Base-by-base conservation (phyloP, 2,113 vertebrate genomes). In the Calidris pugnax region DNA sequence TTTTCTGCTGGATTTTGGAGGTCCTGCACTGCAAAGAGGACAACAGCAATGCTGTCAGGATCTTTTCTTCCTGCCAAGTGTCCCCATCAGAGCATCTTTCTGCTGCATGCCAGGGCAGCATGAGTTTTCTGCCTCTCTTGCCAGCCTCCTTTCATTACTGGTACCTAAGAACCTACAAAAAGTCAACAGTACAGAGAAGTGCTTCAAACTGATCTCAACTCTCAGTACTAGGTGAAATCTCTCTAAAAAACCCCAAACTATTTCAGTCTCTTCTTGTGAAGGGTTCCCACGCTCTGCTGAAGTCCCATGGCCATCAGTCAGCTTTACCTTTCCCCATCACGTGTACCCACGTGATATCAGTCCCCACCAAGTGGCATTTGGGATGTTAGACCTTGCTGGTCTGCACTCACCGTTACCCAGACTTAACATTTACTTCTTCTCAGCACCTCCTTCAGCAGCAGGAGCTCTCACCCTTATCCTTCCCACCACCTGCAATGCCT, bases 321-420 rank as follows among this genome's bases (percentile, higher is more conserved):
- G 28, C 50, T 62, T 51, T 63, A 12, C 35, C 50, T 69, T 41
- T 74, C 59, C n/a, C 56, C 37, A 15, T 30, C 28, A 45, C 2
- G 1, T 24, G 22, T 20, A 14, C 26, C n/a, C 8, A 0, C 1
- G 2, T 6, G 66, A 2, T 26, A 51, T 6, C 48, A 5, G 1
- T 23, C 37, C 73, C 82, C 47, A 9, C 6, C 63, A 22, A 7
- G 48, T 11, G 19, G 35, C 53, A 4, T 18, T 69, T 43, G 81
- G 88, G 74, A 30, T 51, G 51, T 50, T 15, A 77, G 56, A 32
- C 32, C 19, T 67, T 16, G 30, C 21, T 6, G 9, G 12, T 7
- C 78, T 67, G 67, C 62, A 50, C 56, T 32, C 7, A 2, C 2
- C 3, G 2, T 19, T 16, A 59, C 57, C 55, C 11, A 14, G 47